Evolutionary conservation across 2,797 vertebrate genomes (phyloP).

Genomic region (Macroramphosus scolopax): DNA sequence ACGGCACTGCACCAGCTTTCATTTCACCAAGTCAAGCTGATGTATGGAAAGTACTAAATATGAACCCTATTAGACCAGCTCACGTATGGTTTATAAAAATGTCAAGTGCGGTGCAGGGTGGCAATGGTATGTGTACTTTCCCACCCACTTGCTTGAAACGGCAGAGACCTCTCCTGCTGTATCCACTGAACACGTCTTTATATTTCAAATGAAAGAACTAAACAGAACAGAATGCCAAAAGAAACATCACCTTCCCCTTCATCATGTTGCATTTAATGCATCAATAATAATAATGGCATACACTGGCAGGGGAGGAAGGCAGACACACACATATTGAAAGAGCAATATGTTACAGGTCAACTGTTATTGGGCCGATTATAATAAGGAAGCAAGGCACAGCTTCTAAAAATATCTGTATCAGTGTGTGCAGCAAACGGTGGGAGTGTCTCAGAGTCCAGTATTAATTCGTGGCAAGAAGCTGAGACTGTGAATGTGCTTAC

Average conservation of each 20-base stretch:
- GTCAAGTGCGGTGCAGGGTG: slow-evolving; percentile 18
- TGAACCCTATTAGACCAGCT: slow-evolving; percentile 46
- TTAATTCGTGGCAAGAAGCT: no score
- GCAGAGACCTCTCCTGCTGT: slow-evolving; percentile 9
- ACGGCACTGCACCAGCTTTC: slow-evolving; percentile 55
- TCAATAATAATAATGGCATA: not conserved
- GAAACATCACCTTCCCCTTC: not conserved
- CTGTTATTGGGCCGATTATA: slow-evolving; percentile 15
- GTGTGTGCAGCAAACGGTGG: slow-evolving; percentile 15
- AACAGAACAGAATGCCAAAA: slow-evolving; percentile 1
- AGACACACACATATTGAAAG: slow-evolving; percentile 8
- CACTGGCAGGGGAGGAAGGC: not conserved
- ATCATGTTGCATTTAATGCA: slow-evolving; percentile 9
- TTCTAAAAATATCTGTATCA: slow-evolving; percentile 25
- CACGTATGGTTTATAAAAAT: slow-evolving; percentile 39
- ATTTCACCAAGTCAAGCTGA: slow-evolving; percentile 66
- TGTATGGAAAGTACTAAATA: slow-evolving; percentile 56
- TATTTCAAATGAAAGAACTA: slow-evolving; percentile 3
- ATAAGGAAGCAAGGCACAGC: slow-evolving; percentile 9
- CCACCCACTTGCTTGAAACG: slow-evolving; percentile 5
- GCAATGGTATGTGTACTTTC: not conserved
- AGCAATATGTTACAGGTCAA: slow-evolving; percentile 6
- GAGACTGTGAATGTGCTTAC: slow-evolving; percentile 13
- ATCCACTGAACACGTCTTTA: slow-evolving; percentile 2
- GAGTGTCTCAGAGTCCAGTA: slow-evolving; percentile 8